Evolutionary conservation across 2,113 vertebrate genomes (phyloP), one percentile per base, ranked within the genome.

Genomic region (Lanius ludovicianus): DNA sequence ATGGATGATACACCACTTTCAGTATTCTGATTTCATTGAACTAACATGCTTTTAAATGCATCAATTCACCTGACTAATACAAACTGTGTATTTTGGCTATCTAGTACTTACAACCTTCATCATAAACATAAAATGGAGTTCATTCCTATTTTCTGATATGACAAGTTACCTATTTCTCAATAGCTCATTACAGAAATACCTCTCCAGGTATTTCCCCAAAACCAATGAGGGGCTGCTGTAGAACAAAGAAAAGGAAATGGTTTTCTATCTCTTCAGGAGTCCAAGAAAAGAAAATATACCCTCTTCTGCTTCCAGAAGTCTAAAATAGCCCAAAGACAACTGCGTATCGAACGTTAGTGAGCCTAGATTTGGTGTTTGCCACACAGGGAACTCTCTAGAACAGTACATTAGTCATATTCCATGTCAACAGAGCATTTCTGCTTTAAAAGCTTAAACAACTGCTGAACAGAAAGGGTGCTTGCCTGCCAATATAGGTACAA

Each of bases 361-460:
- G 63, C 37, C 39, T 28, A 75, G 44, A 77, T 87, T 42, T 87
- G 75, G 46, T 73, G 35, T 89, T 3, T 68, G 56, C 73, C 83
- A 94, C 64, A 44, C 11, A 27, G 74, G 53, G 90, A 88, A 67
- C 65, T 79, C 87, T 82, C 53, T 10, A 44, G 5, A 84, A 77
- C 57, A 60, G 42, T 21, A 84, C 21, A 55, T 81, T 88, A 53
- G 46, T 73, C 76, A 92, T 60, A 63, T 71, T 93, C 74, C 63
- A 59, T 6, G 31, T 67, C 24, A 91, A 68, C 71, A 84, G 46
- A 85, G 67, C 84, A 94, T 84, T 93, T 90, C 89, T 92, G 64
- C 76, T 92, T 86, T 82, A 67, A 87, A 96, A 95, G 80, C 63
- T 87, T 90, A 23, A 90, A 75, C 75, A 92, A 76, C 75, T 92